Evolutionary conservation across 2,113 vertebrate genomes (phyloP).

Genomic region (Corydoras sp.): DNA sequence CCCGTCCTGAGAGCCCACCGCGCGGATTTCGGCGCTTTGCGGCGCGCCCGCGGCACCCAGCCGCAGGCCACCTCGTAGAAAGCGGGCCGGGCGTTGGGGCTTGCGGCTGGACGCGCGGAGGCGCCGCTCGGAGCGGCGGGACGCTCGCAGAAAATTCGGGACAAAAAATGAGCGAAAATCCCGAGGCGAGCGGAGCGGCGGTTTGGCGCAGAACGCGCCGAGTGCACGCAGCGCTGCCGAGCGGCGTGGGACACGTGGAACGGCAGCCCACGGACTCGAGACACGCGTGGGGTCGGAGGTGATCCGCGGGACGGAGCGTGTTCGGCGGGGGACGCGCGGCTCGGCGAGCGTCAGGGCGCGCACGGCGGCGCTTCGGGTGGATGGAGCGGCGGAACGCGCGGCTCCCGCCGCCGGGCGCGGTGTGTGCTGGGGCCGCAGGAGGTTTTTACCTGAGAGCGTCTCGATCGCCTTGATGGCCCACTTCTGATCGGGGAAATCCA

Average conservation of each 20-base stretch:
- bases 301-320: no score
- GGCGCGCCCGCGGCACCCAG: constrained; percentile 23
- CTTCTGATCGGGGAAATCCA: constrained; percentile 90
- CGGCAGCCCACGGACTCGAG: no score
- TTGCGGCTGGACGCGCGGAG: background rate
- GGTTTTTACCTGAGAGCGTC: constrained; percentile 75
- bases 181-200: background rate
- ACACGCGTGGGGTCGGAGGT: no score
- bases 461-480: constrained; percentile 91
- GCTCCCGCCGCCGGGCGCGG: no score
- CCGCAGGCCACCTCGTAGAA: constrained; percentile 39
- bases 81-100: constrained; percentile 18
- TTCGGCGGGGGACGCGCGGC: no score
- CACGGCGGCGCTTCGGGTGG: no score
- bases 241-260: background rate
- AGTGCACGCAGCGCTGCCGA: constrained; percentile 6
- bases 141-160: constrained; percentile 40
- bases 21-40: constrained; percentile 31
- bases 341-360: no score
- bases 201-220: background rate
- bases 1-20: constrained; percentile 8
- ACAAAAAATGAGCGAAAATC: constrained; percentile 44
- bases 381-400: no score
- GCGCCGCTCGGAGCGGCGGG: background rate
- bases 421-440: no score